Evolutionary conservation across 1,140 invertebrate genomes (phyloP).

Genomic region (Neuroterus valhalla): DNA sequence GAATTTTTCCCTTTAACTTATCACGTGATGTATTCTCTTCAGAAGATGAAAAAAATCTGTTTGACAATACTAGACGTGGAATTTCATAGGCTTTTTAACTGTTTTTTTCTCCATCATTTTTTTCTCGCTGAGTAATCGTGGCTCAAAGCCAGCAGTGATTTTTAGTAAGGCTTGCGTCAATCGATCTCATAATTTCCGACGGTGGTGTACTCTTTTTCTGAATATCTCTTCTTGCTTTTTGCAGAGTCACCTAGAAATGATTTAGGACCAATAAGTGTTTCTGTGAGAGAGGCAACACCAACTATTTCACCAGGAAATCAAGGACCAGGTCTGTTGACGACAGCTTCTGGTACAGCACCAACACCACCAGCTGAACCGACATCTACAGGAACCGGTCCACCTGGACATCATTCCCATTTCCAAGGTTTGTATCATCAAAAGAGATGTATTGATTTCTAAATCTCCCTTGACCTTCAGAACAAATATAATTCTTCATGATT

Average conservation of each 20-base stretch:
- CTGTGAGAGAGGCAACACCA: slow-evolving; percentile 67
- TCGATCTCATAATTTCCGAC: too few species aligned
- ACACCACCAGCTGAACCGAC: slow-evolving; percentile 67
- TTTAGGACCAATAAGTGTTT: slow-evolving; percentile 69
- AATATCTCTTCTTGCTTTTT: slow-evolving; percentile 27
- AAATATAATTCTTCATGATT: slow-evolving; percentile 1
- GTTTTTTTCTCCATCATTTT: too few species aligned
- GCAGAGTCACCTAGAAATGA: slow-evolving; percentile 69
- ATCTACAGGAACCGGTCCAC: slow-evolving; percentile 62
- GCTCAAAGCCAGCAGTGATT: too few species aligned
- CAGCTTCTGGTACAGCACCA: slow-evolving; percentile 64
- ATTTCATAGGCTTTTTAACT: too few species aligned
- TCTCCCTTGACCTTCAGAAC: not conserved
- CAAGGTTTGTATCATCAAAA: slow-evolving; percentile 62
- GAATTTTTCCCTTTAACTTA: not conserved
- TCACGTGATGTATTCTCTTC: too few species aligned
- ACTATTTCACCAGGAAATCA: slow-evolving; percentile 66
- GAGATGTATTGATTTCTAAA: not conserved
- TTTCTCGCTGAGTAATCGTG: too few species aligned
- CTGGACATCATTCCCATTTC: slow-evolving; percentile 70
- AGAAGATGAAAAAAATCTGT: too few species aligned
- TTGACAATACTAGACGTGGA: too few species aligned
- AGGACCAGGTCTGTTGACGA: slow-evolving; percentile 69
- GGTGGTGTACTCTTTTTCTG: not conserved
- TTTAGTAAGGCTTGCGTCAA: too few species aligned